Percentiles rank a stretch among this genome's conserved stretches.
Conservation (phyloP, 2,113 vertebrate species). For the Phaethon lepturus region DNA sequence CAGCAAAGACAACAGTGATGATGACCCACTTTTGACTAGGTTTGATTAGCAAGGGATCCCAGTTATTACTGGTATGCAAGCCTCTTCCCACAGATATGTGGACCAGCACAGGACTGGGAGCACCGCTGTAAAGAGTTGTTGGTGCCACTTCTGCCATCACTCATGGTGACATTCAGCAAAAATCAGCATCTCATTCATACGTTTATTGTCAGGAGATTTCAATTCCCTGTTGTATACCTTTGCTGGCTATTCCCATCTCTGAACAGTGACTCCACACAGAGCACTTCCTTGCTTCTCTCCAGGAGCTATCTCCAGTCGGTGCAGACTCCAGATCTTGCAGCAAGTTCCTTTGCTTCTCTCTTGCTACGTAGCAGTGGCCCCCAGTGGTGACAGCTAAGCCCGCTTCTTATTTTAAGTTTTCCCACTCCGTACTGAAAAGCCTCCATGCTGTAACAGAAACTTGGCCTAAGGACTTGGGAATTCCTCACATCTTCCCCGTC, state of each 20-base stretch:
- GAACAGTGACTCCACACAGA: background rate
- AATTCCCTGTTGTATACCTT: background rate
- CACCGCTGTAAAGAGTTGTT: background rate
- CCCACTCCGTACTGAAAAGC: rapidly evolving
- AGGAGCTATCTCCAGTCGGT: background rate
- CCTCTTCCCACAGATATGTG: background rate
- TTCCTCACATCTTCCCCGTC: background rate
- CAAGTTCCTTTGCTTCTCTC: background rate
- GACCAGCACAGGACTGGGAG: background rate
- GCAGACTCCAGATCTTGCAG: background rate
- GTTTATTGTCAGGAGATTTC: background rate
- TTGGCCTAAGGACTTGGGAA: background rate
- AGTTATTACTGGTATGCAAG: background rate
- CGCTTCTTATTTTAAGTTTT: background rate
- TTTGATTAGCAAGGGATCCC: background rate
- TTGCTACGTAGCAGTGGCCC: constrained; percentile 63
- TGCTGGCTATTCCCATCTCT: background rate
- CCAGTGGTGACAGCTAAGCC: constrained; percentile 46
- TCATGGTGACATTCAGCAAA: background rate
- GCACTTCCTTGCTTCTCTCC: background rate
- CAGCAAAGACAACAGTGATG: background rate
- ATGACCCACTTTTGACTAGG: background rate
- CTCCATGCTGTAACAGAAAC: background rate
- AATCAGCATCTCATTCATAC: background rate
- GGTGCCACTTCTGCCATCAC: background rate